These are phyloP conservation scores for Columba guinea DNA, from an alignment of 2,797 vertebrate species.

Conservation along the genomic window DNA sequence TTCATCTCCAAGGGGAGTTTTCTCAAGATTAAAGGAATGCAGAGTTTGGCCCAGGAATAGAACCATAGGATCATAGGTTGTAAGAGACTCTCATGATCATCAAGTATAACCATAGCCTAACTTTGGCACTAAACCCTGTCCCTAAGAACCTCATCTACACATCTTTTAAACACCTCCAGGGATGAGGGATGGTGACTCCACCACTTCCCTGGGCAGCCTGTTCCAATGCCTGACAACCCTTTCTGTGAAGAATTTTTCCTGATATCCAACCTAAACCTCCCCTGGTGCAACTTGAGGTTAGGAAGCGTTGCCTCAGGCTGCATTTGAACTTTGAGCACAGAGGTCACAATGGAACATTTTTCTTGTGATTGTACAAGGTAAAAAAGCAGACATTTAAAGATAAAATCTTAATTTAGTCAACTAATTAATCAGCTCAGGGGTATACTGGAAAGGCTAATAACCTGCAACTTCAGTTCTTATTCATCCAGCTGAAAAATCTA, in stretches of 20 bases:
- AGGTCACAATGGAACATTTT: slow-evolving; percentile 1
- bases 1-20: background rate
- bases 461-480: background rate
- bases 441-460: background rate
- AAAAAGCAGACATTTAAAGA: background rate
- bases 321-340: background rate
- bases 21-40: background rate
- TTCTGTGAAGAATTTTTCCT: too few relatives aligned
- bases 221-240: too few relatives aligned
- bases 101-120: too few relatives aligned
- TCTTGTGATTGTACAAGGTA: background rate
- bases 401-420: slow-evolving; percentile 30
- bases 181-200: too few relatives aligned
- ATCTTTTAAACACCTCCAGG: too few relatives aligned
- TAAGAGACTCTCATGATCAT: too few relatives aligned
- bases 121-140: too few relatives aligned
- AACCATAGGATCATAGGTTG: too few relatives aligned
- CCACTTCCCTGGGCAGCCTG: too few relatives aligned
- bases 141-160: too few relatives aligned
- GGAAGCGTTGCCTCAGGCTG: background rate
- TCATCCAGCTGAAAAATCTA: background rate
- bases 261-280: too few relatives aligned
- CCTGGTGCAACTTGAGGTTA: too few relatives aligned
- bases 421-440: background rate
- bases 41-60: background rate